Evolutionary conservation across 2,797 vertebrate species (phyloP), one percentile per base, ranked within the genome.

Genomic region (Psittacula echo): DNA sequence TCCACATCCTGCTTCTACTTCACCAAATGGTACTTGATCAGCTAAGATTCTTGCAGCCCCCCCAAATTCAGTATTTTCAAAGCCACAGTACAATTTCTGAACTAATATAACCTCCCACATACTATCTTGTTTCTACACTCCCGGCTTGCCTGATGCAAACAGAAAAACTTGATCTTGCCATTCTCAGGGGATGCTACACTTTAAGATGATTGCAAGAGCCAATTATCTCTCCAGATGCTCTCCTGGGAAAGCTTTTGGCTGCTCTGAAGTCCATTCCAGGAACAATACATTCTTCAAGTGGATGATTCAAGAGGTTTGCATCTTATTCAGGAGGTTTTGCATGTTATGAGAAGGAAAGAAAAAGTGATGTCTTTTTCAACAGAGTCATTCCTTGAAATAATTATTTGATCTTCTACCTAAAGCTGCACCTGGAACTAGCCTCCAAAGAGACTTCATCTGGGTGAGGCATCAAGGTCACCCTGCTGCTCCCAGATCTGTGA

Each of bases 1-100:
- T 91, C 80, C 85, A 84, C 94, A 84, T 96, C 85, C 87, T 94
- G 90, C 85, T 76, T 54, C 47, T 30, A n/a, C 20, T 24, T 67
- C 56, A 87, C 24, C 47, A 78, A 81, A 90, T 30, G 17, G 44
- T 3, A 37, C 34, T 42, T 62, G 47, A 81, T 24, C 50, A 68
- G 58, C 24, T 65, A 32, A 29, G 73, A 61, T 54, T 84, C 74
- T 54, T 74, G 53, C 53, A 89, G 82, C 19, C 48, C 41, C 11
- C 48, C 9, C 13, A 45, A 14, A 17, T 65, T 62, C 62, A 75
- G 34, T 65, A 39, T 48, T 61, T 91, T 51, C 44, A 88, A 90
- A 91, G 50, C 30, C 62, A 45, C 0, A 0, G 56, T 17, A 47
- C 21, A 26, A n/a, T 41, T 72, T 65, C 58, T 78, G 58, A 94